A percentile compares a stretch with the other conserved stretches of the same genome.
Conservation (phyloP, 2,888 invertebrate genomes). For the Linyphia triangularis region DNA sequence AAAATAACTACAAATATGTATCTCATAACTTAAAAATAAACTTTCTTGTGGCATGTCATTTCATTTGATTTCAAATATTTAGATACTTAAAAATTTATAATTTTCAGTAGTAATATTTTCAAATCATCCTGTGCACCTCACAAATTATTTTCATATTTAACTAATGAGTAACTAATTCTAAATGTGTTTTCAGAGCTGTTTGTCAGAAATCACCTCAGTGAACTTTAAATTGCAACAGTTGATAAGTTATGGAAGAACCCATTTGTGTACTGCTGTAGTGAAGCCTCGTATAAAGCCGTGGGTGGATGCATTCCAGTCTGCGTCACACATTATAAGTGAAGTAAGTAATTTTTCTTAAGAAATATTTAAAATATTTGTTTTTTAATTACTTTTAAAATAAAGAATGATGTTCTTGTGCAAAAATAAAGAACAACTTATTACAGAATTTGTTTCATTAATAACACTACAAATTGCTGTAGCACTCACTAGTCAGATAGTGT, state of each 20-base stretch:
- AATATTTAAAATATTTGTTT: neutral
- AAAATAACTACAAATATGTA: no score
- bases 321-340: slow-evolving; percentile 90
- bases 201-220: slow-evolving; percentile 78
- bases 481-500: no score
- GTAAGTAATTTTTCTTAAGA: slow-evolving; percentile 79
- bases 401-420: no score
- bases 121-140: neutral
- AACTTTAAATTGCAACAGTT: slow-evolving; percentile 80
- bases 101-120: neutral
- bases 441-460: neutral
- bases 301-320: slow-evolving; percentile 88
- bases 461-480: no score
- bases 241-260: slow-evolving; percentile 89
- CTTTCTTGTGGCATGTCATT: no score
- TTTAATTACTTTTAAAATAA: neutral
- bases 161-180: neutral
- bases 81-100: neutral
- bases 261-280: slow-evolving; percentile 88
- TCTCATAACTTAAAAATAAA: no score
- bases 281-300: slow-evolving; percentile 91
- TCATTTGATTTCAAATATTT: neutral
- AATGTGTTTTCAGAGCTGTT: slow-evolving; percentile 79
- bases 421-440: neutral
- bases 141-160: neutral